A percentile compares a stretch with the other conserved stretches of the same genome.
phyloP scores from a whole-genome alignment of 2,113 vertebrate species.

The Carassius carassius region DNA sequence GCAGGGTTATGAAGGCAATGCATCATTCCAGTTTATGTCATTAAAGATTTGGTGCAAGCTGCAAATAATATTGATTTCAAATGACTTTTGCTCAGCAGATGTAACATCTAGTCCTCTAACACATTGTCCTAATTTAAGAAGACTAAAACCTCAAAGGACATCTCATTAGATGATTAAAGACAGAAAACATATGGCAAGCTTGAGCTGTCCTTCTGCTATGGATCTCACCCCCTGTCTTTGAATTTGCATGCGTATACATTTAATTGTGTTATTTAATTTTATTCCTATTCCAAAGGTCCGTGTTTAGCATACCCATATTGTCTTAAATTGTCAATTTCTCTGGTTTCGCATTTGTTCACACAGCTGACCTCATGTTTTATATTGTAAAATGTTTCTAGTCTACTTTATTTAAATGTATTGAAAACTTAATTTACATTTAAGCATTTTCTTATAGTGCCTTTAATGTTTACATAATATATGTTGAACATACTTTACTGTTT shows the following conservation, averaged over 20 bases:
- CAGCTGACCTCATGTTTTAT: neutral
- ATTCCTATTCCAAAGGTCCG: neutral
- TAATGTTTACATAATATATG: too few relatives aligned
- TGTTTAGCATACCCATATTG: neutral
- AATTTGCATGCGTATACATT: neutral
- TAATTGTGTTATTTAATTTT: constrained; percentile 8
- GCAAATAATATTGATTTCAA: constrained; percentile 27
- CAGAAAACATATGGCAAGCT: constrained; percentile 35
- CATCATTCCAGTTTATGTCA: neutral
- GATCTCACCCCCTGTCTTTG: neutral
- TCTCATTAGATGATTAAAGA: constrained; percentile 39
- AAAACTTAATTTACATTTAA: neutral
- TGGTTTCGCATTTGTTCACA: neutral
- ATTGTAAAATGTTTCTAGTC: neutral
- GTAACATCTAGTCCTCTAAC: neutral
- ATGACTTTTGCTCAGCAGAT: constrained; percentile 23
- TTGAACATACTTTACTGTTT: too few relatives aligned
- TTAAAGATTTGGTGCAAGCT: constrained; percentile 13
- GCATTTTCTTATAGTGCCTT: neutral
- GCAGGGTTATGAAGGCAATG: constrained; percentile 7
- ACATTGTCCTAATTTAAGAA: constrained; percentile 38
- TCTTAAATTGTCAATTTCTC: neutral
- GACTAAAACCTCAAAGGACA: constrained; percentile 37
- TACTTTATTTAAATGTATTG: neutral
- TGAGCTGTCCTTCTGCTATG: constrained; percentile 11